Percentiles rank a stretch among this genome's conserved stretches.
phyloP scores from a whole-genome alignment of 2,113 vertebrate genomes.

The Brienomyrus brachyistius region DNA sequence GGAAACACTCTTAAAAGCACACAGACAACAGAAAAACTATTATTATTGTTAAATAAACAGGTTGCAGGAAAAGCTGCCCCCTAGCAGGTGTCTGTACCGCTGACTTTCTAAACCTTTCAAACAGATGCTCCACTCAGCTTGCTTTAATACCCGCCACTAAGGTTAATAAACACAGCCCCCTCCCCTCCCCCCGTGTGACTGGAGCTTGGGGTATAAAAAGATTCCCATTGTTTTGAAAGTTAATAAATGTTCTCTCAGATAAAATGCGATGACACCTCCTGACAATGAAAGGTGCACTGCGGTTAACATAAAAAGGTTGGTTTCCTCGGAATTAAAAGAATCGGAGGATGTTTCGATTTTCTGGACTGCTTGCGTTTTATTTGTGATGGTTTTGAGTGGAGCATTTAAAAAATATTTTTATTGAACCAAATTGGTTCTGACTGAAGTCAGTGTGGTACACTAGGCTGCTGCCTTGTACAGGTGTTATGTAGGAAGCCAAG shows the following conservation, averaged over 20 bases:
- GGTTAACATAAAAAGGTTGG: background rate
- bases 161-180: background rate
- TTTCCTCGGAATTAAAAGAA: background rate
- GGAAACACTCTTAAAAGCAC: background rate
- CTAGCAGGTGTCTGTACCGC: background rate
- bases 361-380: background rate
- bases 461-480: background rate
- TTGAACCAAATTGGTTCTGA: background rate
- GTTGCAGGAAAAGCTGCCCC: background rate
- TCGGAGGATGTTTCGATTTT: background rate
- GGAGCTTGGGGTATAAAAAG: constrained; percentile 2
- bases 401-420: background rate
- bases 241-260: constrained; percentile 7
- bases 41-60: background rate
- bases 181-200: background rate
- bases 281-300: background rate
- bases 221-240: constrained; percentile 11
- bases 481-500: background rate
- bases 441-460: background rate
- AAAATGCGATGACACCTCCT: background rate
- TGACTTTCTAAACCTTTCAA: constrained; percentile 9
- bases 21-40: background rate
- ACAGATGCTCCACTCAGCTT: background rate
- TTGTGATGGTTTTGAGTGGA: background rate
- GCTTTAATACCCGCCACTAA: background rate